These are phyloP conservation scores for Myanophis thanlyinensis DNA, from an alignment of 2,113 vertebrate genomes.

Conservation along the genomic window DNA sequence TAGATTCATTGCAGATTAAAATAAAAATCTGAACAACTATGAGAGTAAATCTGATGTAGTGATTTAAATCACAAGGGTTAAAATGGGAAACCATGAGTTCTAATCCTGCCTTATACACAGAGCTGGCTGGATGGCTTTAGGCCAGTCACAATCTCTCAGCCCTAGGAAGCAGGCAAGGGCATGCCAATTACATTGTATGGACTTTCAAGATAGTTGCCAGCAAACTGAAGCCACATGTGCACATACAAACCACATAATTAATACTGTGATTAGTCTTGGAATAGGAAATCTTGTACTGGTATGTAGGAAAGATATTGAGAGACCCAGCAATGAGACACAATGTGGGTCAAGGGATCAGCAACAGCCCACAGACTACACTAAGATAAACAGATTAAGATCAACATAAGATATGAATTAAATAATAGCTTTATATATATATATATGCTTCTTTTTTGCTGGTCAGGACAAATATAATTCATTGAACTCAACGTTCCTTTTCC, in stretches of 20 bases:
- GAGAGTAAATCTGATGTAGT: not conserved
- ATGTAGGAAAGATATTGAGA: not conserved
- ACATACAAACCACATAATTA: not conserved
- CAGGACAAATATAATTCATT: not conserved
- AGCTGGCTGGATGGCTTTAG: not conserved
- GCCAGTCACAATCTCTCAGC: not conserved
- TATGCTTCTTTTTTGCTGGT: not conserved
- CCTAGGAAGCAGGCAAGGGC: not conserved
- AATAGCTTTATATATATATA: not conserved
- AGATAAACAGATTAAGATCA: not conserved
- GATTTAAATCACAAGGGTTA: not conserved
- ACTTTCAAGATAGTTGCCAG: not conserved
- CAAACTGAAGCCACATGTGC: not conserved
- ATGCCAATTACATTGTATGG: not conserved
- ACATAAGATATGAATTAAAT: not conserved
- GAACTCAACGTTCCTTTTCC: not conserved
- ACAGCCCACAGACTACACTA: not conserved
- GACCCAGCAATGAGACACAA: not conserved
- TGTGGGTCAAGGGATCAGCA: not conserved
- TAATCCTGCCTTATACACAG: not conserved
- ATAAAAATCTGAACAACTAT: not conserved
- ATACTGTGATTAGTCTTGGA: not conserved
- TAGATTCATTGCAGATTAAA: not conserved
- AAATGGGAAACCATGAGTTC: not conserved
- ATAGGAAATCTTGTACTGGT: not conserved